These are phyloP conservation scores for Flexamia atlantica DNA, from an alignment of 2,888 invertebrate species.

Conservation along the genomic window DNA sequence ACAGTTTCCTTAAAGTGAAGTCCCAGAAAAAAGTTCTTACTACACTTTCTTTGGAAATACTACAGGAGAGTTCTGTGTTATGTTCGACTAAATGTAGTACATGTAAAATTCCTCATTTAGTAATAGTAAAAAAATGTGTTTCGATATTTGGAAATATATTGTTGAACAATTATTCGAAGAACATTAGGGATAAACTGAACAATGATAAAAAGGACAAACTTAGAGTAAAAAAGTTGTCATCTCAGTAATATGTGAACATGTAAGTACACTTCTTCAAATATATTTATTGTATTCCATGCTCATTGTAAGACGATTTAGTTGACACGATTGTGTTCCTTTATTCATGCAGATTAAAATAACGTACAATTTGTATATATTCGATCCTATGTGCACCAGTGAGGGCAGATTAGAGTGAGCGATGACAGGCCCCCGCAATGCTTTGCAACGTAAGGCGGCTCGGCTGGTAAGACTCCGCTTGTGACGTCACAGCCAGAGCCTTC, in stretches of 20 bases:
- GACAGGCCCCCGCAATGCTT: slow-evolving; percentile 17
- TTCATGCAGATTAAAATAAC: slow-evolving; percentile 21
- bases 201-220: slow-evolving; percentile 21
- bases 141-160: slow-evolving; percentile 22
- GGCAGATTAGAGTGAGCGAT: slow-evolving; percentile 4
- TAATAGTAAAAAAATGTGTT: slow-evolving; percentile 42
- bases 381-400: slow-evolving; percentile 1
- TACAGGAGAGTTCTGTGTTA: slow-evolving; percentile 14
- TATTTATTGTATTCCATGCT: slow-evolving; percentile 34
- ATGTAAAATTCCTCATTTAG: slow-evolving; percentile 26
- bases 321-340: slow-evolving; percentile 14
- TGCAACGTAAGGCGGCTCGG: slow-evolving; percentile 11
- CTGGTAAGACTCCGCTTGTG: no score
- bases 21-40: not conserved
- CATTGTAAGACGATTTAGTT: slow-evolving; percentile 18
- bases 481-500: slow-evolving; percentile 37
- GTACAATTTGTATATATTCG: slow-evolving; percentile 22
- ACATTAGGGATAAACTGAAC: slow-evolving; percentile 27
- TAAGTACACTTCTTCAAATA: slow-evolving; percentile 10
- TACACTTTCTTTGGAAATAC: not conserved
- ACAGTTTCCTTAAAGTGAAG: slow-evolving; percentile 1
- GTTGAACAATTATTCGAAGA: no score
- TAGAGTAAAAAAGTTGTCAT: no score
- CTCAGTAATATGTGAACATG: slow-evolving; percentile 8
- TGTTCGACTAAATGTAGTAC: slow-evolving; percentile 21